Conservation (phyloP, 2,113 vertebrate species). For the Onychostruthus taczanowskii region DNA sequence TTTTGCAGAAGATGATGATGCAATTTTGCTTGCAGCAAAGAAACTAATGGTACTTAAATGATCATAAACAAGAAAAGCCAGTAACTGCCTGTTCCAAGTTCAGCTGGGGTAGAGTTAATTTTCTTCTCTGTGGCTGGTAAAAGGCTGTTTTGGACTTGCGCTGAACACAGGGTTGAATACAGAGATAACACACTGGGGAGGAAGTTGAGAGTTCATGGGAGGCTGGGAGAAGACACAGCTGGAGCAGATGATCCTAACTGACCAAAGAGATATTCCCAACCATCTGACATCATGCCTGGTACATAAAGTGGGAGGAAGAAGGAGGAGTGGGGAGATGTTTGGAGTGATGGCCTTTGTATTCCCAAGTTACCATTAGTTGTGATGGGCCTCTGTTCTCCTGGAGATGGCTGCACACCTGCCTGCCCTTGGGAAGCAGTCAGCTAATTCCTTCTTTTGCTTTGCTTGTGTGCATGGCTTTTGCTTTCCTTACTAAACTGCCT, state of each 20-base stretch:
- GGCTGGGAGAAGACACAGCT: background rate
- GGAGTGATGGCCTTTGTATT: background rate
- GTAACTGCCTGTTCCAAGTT: background rate
- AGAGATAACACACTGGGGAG: background rate
- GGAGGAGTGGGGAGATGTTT: background rate
- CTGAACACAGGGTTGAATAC: background rate
- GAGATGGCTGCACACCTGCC: background rate
- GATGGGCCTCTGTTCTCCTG: background rate
- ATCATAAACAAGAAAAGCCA: background rate
- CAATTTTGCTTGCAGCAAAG: background rate
- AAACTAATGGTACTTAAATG: background rate
- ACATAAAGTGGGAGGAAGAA: background rate
- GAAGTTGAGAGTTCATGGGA: background rate
- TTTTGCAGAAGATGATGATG: background rate
- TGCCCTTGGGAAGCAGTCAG: background rate
- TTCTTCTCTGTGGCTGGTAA: background rate
- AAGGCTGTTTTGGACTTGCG: background rate
- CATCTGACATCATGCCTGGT: background rate
- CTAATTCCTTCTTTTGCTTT: background rate
- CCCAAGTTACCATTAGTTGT: fast-evolving
- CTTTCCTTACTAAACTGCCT: background rate
- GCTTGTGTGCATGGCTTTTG: background rate
- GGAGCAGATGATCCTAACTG: background rate
- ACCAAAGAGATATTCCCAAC: background rate
- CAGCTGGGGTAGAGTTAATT: background rate